Conservation (phyloP, 2,888 invertebrate species). For the Lepidocyrtinus sp. region DNA sequence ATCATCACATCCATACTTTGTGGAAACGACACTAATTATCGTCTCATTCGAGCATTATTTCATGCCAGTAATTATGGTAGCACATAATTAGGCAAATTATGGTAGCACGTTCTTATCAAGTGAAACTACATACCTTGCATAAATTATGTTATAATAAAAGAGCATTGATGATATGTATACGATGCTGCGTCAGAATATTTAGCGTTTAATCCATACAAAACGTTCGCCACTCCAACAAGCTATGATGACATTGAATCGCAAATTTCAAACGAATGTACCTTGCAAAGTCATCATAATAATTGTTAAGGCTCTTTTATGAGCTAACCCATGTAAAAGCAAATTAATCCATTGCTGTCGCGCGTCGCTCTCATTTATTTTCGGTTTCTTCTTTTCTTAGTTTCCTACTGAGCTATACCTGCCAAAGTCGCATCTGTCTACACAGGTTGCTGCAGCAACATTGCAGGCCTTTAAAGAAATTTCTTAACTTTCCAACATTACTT, state of each 20-base stretch:
- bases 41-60: not conserved
- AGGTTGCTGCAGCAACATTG: conserved; percentile 54
- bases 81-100: not conserved
- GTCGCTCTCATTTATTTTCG: not conserved
- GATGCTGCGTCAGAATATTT: too few species aligned
- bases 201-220: too few species aligned
- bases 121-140: too few species aligned
- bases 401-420: not conserved
- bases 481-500: conserved; percentile 56
- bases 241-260: not conserved
- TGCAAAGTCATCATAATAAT: conserved; percentile 1
- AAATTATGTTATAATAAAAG: too few species aligned
- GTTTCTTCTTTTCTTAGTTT: not conserved
- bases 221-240: not conserved
- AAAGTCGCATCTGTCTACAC: conserved; percentile 26
- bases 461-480: conserved; percentile 50
- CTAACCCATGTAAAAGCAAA: not conserved
- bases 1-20: not conserved
- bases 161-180: too few species aligned
- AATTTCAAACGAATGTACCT: not conserved
- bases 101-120: not conserved
- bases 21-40: conserved; percentile 6
- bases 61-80: not conserved
- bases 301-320: not conserved
- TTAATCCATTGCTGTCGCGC: not conserved